These are phyloP conservation scores for Rhinatrema bivittatum DNA, from an alignment of 2,797 vertebrate species.

Conservation along the genomic window DNA sequence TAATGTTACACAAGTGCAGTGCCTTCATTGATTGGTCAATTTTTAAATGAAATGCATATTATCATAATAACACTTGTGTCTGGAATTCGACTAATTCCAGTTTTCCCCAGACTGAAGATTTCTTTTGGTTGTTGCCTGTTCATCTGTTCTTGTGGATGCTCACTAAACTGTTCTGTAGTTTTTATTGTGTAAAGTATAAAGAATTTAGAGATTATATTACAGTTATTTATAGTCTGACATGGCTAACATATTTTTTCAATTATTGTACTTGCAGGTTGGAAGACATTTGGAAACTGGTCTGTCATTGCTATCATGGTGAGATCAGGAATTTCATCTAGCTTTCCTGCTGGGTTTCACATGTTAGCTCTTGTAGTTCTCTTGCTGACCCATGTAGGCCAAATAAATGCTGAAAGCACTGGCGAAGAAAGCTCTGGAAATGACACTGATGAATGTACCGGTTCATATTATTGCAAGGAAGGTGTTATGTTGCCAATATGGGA, in stretches of 20 bases:
- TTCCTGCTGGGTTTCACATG: constrained; percentile 44
- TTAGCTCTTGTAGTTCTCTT: constrained; percentile 50
- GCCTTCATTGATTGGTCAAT: too few relatives aligned
- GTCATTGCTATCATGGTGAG: constrained; percentile 56
- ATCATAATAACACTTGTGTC: too few relatives aligned
- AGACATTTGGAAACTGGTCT: constrained; percentile 18
- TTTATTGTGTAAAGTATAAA: too few relatives aligned
- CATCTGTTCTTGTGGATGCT: too few relatives aligned
- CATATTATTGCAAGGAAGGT: constrained; percentile 70
- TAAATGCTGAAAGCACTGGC: constrained; percentile 40
- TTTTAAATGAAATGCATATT: too few relatives aligned
- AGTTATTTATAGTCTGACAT: not conserved
- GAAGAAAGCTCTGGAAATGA: constrained; percentile 44
- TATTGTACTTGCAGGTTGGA: constrained; percentile 43
- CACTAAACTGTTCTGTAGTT: too few relatives aligned
- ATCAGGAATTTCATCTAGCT: constrained; percentile 22
- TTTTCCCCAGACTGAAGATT: too few relatives aligned
- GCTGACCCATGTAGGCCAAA: constrained; percentile 31
- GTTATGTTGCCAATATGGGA: constrained; percentile 87
- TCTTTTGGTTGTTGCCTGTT: too few relatives aligned
- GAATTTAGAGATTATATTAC: not conserved
- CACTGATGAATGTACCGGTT: constrained; percentile 59
- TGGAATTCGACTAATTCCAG: too few relatives aligned
- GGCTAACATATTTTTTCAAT: too few relatives aligned
- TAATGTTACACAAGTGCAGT: too few relatives aligned